These are phyloP conservation scores for Brachyistius frenatus DNA, from an alignment of 2,113 vertebrate genomes.

Conservation along the genomic window DNA sequence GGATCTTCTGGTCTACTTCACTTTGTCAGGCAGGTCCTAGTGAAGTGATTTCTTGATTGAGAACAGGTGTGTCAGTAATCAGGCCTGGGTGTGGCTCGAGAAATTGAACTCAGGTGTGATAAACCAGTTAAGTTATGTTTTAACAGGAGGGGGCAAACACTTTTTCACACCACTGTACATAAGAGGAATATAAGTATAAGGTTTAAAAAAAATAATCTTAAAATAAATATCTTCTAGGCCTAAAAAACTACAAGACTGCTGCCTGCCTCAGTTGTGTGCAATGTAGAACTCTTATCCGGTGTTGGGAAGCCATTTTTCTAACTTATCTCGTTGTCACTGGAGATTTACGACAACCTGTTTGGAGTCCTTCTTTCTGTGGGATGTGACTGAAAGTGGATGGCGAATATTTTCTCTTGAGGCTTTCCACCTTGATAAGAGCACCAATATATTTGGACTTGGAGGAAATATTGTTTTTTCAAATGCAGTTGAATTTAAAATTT, in stretches of 20 bases:
- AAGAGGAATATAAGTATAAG: neutral
- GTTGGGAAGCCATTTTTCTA: neutral
- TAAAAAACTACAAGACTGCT: neutral
- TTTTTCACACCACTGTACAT: too few species aligned
- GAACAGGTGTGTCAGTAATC: too few species aligned
- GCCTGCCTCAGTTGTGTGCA: neutral
- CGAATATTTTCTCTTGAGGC: neutral
- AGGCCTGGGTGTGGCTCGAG: too few species aligned
- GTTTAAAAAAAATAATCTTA: neutral
- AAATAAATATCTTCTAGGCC: neutral
- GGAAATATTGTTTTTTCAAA: neutral
- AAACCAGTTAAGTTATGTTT: too few species aligned
- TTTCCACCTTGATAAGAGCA: conserved; percentile 4
- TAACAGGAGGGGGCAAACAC: too few species aligned
- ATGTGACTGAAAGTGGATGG: neutral
- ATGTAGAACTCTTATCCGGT: conserved; percentile 4
- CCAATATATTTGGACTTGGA: neutral
- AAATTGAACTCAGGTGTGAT: too few species aligned
- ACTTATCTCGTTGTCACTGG: conserved; percentile 16
- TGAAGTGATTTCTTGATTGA: too few species aligned
- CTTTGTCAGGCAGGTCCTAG: too few species aligned
- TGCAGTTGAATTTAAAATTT: neutral
- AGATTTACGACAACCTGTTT: conserved; percentile 28
- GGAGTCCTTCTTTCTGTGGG: neutral
- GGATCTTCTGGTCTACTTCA: too few species aligned